A percentile compares a stretch with the other conserved stretches of the same genome.
These are phyloP conservation scores for Muscicapa comitata DNA, from an alignment of 2,797 vertebrate genomes.

Conservation along the genomic window DNA sequence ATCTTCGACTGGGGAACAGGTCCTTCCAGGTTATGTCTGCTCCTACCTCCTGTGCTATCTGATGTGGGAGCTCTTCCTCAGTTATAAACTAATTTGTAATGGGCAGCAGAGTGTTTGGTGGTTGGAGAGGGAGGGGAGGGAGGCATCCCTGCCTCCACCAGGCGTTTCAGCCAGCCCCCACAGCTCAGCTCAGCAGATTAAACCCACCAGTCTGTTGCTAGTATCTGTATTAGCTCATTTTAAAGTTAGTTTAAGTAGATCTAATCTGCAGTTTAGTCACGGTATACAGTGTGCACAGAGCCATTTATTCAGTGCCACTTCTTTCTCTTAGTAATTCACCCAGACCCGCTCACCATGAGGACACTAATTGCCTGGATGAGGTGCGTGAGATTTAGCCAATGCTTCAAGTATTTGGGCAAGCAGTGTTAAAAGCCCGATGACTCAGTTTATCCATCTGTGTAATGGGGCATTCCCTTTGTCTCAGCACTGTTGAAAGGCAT, in stretches of 20 bases:
- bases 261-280: not conserved
- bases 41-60: slow-evolving; percentile 19
- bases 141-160: not conserved
- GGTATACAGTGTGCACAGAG: not conserved
- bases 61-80: not conserved
- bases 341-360: not conserved
- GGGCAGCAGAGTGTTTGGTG: slow-evolving; percentile 18
- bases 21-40: slow-evolving; percentile 56
- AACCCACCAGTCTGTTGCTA: not conserved
- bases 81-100: slow-evolving; percentile 53
- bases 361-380: slow-evolving; percentile 23
- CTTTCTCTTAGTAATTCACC: not conserved
- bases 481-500: slow-evolving; percentile 13
- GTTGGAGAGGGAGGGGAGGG: not conserved
- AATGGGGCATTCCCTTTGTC: slow-evolving; percentile 58
- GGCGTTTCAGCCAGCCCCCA: rapidly evolving
- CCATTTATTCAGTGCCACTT: not conserved
- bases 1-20: not conserved
- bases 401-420: slow-evolving; percentile 42
- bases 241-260: not conserved
- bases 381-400: not conserved
- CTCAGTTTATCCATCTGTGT: slow-evolving; percentile 52
- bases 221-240: not conserved
- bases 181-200: not conserved
- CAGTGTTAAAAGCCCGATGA: slow-evolving; percentile 11